Evolutionary conservation across 1,140 invertebrate genomes (phyloP).

Genomic region (Hyposmocoma kahamanoa): DNA sequence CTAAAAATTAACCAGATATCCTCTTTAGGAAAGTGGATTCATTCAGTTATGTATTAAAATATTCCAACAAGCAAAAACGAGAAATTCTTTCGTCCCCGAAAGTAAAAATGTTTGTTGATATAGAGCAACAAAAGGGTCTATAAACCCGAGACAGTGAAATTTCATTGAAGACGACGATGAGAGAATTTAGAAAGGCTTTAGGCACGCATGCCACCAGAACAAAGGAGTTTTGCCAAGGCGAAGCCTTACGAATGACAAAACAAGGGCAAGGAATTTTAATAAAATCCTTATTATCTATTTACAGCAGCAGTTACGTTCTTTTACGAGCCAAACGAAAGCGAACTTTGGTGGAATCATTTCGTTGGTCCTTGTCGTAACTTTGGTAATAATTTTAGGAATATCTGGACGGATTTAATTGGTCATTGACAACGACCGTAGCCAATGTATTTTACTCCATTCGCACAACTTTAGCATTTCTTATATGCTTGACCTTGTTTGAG

Average conservation of each 20-base stretch:
- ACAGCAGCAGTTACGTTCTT: slow-evolving; percentile 53
- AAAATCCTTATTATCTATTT: slow-evolving; percentile 67
- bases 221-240: slow-evolving; percentile 28
- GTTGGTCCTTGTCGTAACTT: slow-evolving; percentile 35
- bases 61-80: no score
- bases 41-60: no score
- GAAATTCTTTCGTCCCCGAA: no score
- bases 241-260: slow-evolving; percentile 43
- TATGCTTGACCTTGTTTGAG: no score
- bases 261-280: slow-evolving; percentile 63
- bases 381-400: slow-evolving; percentile 40
- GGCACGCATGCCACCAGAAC: slow-evolving; percentile 35
- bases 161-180: slow-evolving; percentile 30
- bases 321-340: slow-evolving; percentile 45
- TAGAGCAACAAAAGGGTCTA: slow-evolving; percentile 18
- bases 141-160: slow-evolving; percentile 29
- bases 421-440: slow-evolving; percentile 4
- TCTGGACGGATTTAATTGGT: slow-evolving; percentile 36
- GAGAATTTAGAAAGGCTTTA: slow-evolving; percentile 26
- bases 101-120: slow-evolving; percentile 21
- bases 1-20: no score
- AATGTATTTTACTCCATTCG: no score
- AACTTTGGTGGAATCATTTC: slow-evolving; percentile 32
- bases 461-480: no score
- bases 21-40: no score